Evolutionary conservation across 2,888 invertebrate genomes (phyloP), one percentile per base, ranked within the genome.

Genomic region (Polydrusus cervinus): DNA sequence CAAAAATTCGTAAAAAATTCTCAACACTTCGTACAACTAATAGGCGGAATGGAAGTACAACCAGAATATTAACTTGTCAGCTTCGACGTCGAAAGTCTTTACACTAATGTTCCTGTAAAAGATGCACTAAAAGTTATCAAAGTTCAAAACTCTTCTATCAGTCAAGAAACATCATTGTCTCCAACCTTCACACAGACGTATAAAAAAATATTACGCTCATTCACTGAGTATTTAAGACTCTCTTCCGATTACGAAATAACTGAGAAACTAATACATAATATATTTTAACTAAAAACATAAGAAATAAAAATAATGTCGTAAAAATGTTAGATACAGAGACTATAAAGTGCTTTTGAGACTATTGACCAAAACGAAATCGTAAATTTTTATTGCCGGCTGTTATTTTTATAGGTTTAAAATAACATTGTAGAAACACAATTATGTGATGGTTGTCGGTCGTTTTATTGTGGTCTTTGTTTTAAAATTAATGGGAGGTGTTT

Each of bases 401-500:
- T 51, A 25, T 51, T 51, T 51, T 51, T 25, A 51, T 13, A 25
- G 25, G 18, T 51, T 51, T 51, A 51, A 51, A 51, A 51, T 51
- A 51, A 51, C 51, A 51, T 51, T 51, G 51, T 51, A 20, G 20
- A 51, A 51, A 51, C 25, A 51, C n/a, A 9, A 51, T 51, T 51
- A 13, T 51, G 20, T 51, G 9, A 51, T 25, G 13, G 51, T 18
- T 10, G 16, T 8, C n/a, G 18, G 13, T 49, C 16, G 5, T 49
- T 49, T 16, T 49, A 49, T 16, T 49, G 47, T 16, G 14, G n/a
- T 43, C 13, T 13, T 43, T 43, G 9, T 34, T 9, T n/a, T 43
- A 43, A 43, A 43, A 43, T n/a, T 43, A 43, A 43, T 43, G 43
- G 5, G 13, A 43, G 43, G 43, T 43, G 43, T 43, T 43, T 43